phyloP scores from a whole-genome alignment of 1,140 invertebrate genomes.

The Armadillidium nasatum region DNA sequence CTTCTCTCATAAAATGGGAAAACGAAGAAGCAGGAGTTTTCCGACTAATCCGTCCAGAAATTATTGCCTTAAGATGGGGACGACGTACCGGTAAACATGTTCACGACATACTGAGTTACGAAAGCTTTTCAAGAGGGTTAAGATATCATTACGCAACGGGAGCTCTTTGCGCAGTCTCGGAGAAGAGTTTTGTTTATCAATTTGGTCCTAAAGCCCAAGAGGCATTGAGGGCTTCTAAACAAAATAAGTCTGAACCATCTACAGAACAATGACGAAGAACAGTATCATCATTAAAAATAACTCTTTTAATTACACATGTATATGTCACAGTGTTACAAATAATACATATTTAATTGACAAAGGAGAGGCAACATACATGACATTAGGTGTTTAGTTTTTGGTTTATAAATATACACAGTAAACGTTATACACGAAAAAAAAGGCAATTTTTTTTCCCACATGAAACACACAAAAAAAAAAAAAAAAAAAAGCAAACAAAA shows the following conservation, averaged over 20 bases:
- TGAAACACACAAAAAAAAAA: no score
- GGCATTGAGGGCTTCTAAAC: neutral
- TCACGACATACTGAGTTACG: slow-evolving; percentile 25
- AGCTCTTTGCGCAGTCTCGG: slow-evolving; percentile 25
- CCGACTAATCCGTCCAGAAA: slow-evolving; percentile 21
- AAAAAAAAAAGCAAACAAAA: no score
- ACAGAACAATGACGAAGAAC: neutral
- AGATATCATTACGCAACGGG: slow-evolving; percentile 27
- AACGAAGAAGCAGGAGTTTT: slow-evolving; percentile 27
- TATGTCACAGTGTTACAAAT: neutral
- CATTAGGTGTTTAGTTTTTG: neutral
- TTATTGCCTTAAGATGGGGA: slow-evolving; percentile 26
- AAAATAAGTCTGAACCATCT: neutral
- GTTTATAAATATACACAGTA: neutral
- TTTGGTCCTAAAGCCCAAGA: slow-evolving; percentile 25
- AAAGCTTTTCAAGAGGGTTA: slow-evolving; percentile 25
- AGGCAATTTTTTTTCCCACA: no score
- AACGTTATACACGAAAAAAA: neutral
- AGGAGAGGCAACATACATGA: neutral
- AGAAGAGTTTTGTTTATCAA: slow-evolving; percentile 27
- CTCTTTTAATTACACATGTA: neutral
- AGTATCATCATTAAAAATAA: neutral
- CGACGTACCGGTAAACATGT: slow-evolving; percentile 25
- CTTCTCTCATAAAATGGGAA: slow-evolving; percentile 26
- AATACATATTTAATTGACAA: neutral